These are phyloP conservation scores for Myotis davidii DNA, from an alignment of 2,113 vertebrate species.

Conservation along the genomic window DNA sequence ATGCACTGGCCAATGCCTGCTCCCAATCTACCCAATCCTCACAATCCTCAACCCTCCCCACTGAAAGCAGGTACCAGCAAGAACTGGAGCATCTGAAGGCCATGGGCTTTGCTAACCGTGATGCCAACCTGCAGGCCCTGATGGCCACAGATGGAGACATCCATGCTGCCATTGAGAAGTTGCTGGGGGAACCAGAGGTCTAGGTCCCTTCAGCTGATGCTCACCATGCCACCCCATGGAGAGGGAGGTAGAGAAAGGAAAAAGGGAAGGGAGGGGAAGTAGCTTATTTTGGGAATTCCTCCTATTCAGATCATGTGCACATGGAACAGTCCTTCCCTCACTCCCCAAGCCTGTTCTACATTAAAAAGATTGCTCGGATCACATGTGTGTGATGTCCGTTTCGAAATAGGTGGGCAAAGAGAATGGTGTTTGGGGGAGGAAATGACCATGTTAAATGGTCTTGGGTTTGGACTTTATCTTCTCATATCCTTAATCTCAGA, in stretches of 20 bases:
- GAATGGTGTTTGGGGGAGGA: not conserved
- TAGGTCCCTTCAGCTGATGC: not conserved
- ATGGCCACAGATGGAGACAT: conserved; percentile 41
- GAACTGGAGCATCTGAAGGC: conserved; percentile 61
- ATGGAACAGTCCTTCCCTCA: conserved; percentile 19
- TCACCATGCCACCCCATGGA: not conserved
- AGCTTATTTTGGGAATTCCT: conserved; percentile 70
- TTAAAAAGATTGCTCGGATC: conserved; percentile 72
- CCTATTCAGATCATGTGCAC: not conserved
- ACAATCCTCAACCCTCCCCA: not conserved
- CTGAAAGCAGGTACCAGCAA: conserved; percentile 47
- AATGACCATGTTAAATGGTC: not conserved
- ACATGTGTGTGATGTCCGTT: not conserved
- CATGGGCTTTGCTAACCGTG: not conserved
- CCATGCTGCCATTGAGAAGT: not conserved
- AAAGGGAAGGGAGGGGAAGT: not conserved
- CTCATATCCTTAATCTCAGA: not conserved
- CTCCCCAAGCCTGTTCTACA: conserved; percentile 56
- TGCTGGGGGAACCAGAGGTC: not conserved
- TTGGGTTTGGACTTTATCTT: not conserved
- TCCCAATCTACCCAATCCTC: not conserved
- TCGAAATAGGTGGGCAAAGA: not conserved
- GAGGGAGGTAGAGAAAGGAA: not conserved
- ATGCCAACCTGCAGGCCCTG: conserved; percentile 53
- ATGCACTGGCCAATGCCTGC: not conserved